Evolutionary conservation across 2,888 invertebrate genomes (phyloP).

Genomic region (Idaea aversata): DNA sequence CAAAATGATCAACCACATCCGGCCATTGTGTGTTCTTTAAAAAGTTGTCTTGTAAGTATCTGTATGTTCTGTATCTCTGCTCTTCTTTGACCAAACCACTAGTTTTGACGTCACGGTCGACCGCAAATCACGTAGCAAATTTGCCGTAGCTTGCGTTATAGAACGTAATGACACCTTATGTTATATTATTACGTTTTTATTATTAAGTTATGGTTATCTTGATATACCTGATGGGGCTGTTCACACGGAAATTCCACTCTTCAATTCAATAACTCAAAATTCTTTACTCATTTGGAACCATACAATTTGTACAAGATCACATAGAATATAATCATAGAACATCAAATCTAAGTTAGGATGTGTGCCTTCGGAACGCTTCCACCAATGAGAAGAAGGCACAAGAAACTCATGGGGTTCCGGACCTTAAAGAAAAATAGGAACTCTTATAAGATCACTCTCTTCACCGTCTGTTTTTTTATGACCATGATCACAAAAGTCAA

Average conservation of each 20-base stretch:
- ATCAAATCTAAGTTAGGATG: too few species aligned
- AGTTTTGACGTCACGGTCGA: conserved; percentile 34
- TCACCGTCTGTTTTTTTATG: too few species aligned
- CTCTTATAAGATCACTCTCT: too few species aligned
- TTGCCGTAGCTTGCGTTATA: conserved; percentile 56
- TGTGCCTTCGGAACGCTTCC: too few species aligned
- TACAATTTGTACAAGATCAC: too few species aligned
- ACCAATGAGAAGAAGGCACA: too few species aligned
- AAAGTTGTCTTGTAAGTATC: background rate
- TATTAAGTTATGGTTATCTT: conserved; percentile 8
- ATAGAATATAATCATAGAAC: too few species aligned
- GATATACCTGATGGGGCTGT: background rate
- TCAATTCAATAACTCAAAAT: background rate
- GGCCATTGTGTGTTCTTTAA: background rate
- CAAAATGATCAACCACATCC: background rate
- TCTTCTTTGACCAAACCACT: conserved; percentile 37
- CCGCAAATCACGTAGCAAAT: conserved; percentile 53
- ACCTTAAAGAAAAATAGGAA: too few species aligned
- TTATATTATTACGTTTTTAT: conserved; percentile 36
- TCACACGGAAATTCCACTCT: background rate
- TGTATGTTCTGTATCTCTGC: background rate
- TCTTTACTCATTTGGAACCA: too few species aligned
- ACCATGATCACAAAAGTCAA: too few species aligned
- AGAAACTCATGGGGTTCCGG: too few species aligned
- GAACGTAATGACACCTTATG: conserved; percentile 41